Evolutionary conservation across 2,888 invertebrate species (phyloP).

Genomic region (Odontocolon sp.): DNA sequence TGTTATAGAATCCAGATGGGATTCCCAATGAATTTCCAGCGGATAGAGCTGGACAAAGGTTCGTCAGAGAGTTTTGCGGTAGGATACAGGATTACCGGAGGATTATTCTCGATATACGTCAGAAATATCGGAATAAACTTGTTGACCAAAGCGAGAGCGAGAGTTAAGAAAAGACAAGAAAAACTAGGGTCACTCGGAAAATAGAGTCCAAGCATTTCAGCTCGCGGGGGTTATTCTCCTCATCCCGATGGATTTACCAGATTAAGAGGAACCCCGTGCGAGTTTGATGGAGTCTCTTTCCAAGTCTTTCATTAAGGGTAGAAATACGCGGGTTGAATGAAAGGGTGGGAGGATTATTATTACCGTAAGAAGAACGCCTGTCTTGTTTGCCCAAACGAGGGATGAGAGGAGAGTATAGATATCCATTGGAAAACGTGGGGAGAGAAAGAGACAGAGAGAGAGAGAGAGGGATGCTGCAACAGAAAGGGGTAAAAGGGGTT

Average conservation of each 20-base stretch:
- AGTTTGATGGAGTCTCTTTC: slow-evolving; percentile 79
- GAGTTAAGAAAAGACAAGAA: slow-evolving; percentile 30
- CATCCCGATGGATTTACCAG: slow-evolving; percentile 78
- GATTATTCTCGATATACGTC: slow-evolving; percentile 63
- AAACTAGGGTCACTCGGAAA: slow-evolving; percentile 66
- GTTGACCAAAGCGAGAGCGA: slow-evolving; percentile 69
- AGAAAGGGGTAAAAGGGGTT: slow-evolving; percentile 73
- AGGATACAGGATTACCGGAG: slow-evolving; percentile 73
- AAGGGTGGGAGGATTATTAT: slow-evolving; percentile 77
- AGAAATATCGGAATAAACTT: slow-evolving; percentile 74
- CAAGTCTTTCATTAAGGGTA: slow-evolving; percentile 80
- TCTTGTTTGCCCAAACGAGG: slow-evolving; percentile 79
- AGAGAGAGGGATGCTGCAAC: slow-evolving; percentile 18
- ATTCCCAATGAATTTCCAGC: slow-evolving; percentile 42
- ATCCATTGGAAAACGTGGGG: background rate
- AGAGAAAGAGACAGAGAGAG: background rate
- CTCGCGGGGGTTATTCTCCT: slow-evolving; percentile 56
- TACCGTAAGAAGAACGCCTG: slow-evolving; percentile 72
- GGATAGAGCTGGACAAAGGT: slow-evolving; percentile 64
- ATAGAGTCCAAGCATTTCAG: slow-evolving; percentile 63
- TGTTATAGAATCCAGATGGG: slow-evolving; percentile 45
- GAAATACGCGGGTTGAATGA: slow-evolving; percentile 62
- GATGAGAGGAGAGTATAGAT: slow-evolving; percentile 52
- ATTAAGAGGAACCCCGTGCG: slow-evolving; percentile 74
- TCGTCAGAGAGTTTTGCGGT: slow-evolving; percentile 70